Conservation (phyloP, 2,888 invertebrate species). For the Morinoia aosen region DNA sequence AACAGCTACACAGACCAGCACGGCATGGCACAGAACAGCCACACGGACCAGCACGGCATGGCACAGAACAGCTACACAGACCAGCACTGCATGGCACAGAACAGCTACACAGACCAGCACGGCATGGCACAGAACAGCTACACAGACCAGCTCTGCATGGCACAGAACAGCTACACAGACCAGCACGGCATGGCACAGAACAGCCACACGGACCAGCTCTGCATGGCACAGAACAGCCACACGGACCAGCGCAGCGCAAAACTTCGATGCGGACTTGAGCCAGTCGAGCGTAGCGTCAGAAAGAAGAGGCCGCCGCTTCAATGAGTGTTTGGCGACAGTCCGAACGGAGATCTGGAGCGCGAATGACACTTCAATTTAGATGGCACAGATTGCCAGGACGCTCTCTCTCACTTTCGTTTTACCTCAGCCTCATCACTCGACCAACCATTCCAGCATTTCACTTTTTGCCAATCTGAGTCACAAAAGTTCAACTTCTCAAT, state of each 20-base stretch:
- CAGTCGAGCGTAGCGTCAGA: background rate
- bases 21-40: background rate
- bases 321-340: background rate
- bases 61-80: background rate
- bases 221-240: too few relatives aligned
- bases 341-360: background rate
- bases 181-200: too few relatives aligned
- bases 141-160: too few relatives aligned
- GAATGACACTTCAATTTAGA: constrained; percentile 9
- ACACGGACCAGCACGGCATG: background rate
- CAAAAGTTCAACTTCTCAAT: background rate
- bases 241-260: too few relatives aligned
- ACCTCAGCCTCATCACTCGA: background rate
- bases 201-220: too few relatives aligned
- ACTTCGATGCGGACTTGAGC: background rate
- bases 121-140: too few relatives aligned
- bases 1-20: background rate
- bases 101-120: background rate
- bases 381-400: constrained; percentile 2
- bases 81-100: background rate
- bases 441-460: background rate
- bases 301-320: background rate
- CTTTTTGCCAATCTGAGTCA: background rate
- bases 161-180: too few relatives aligned
- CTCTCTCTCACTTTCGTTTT: background rate